Percentiles rank a stretch among this genome's conserved stretches.
Evolutionary conservation across 2,113 vertebrate genomes (phyloP).

Genomic region (Illadopsis cleaveri): DNA sequence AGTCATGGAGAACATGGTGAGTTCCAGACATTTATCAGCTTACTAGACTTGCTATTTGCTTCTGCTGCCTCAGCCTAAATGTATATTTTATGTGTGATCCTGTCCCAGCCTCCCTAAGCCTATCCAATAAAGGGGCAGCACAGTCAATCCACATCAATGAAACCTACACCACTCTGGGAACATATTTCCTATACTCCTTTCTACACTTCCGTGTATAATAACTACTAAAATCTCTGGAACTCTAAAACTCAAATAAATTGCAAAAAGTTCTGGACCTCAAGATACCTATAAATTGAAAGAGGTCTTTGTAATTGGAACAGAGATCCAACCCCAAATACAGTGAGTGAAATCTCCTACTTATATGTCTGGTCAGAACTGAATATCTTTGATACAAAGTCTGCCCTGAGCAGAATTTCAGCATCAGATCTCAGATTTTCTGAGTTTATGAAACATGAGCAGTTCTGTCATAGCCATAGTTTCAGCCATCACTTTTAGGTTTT

Average conservation of each 20-base stretch:
- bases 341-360: background rate
- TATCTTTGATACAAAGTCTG: background rate
- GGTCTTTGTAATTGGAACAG: background rate
- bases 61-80: background rate
- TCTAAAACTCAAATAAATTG: background rate
- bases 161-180: background rate
- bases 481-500: background rate
- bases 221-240: background rate
- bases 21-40: background rate
- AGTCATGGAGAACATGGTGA: constrained; percentile 54
- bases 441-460: background rate
- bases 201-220: background rate
- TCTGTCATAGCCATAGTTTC: background rate
- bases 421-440: background rate
- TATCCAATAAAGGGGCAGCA: background rate
- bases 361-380: background rate
- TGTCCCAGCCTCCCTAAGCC: background rate
- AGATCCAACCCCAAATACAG: background rate
- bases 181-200: background rate
- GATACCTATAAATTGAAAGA: background rate
- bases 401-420: background rate
- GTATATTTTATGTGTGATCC: background rate
- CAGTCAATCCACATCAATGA: background rate
- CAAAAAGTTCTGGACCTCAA: background rate
- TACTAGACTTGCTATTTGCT: background rate